These are phyloP conservation scores for Agelastica alni DNA, from an alignment of 2,888 invertebrate species.

Conservation along the genomic window DNA sequence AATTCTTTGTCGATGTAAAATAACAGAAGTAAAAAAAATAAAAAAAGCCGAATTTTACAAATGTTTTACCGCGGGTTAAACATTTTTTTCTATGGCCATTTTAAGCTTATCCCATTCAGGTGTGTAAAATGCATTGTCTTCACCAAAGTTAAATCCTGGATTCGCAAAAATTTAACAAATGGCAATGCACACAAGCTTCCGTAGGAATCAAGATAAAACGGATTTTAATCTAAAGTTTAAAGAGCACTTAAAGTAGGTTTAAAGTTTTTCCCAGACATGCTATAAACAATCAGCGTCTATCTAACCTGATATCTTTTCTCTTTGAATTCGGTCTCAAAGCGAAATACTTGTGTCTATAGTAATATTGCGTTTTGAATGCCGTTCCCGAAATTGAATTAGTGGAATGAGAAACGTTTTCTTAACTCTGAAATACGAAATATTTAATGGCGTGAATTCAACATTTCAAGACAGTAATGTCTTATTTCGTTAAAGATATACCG, in stretches of 20 bases:
- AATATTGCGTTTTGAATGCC: slow-evolving; percentile 16
- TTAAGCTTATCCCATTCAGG: no score
- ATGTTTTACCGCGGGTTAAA: no score
- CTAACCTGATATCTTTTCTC: slow-evolving; percentile 31
- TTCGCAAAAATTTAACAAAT: slow-evolving; percentile 31
- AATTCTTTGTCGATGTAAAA: no score
- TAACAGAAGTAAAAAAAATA: no score
- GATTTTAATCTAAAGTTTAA: slow-evolving; percentile 42
- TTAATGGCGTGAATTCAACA: slow-evolving; percentile 28
- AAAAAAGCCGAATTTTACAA: no score
- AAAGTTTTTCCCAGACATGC: slow-evolving; percentile 41
- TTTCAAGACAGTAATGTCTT: no score
- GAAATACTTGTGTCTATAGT: neutral
- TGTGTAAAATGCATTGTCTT: neutral
- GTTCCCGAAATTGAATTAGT: slow-evolving; percentile 13
- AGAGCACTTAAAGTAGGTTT: slow-evolving; percentile 36
- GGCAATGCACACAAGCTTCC: slow-evolving; percentile 25
- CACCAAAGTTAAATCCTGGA: neutral
- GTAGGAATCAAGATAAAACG: slow-evolving; percentile 25
- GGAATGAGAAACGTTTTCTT: slow-evolving; percentile 11
- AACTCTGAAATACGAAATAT: slow-evolving; percentile 27
- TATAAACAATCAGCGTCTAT: slow-evolving; percentile 41
- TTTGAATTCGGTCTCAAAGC: neutral
- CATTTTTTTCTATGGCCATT: no score
- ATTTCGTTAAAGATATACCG: no score